phyloP scores from a whole-genome alignment of 2,888 invertebrate genomes.

The Camptogramma bilineatum region DNA sequence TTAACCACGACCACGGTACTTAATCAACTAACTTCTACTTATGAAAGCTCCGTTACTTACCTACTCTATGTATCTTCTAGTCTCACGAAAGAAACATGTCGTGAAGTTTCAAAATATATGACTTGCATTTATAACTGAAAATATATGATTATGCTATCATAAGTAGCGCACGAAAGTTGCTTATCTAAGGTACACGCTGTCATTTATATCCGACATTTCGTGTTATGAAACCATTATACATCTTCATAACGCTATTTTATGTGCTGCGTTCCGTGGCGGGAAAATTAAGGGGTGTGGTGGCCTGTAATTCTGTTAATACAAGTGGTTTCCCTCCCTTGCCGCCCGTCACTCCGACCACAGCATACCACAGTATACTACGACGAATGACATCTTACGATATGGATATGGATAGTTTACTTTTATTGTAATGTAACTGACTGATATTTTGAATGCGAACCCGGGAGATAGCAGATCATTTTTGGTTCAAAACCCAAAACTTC shows the following conservation, averaged over 20 bases:
- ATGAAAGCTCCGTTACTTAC: too few species aligned
- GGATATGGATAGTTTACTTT: not conserved
- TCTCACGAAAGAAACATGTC: too few species aligned
- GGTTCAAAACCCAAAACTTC: too few species aligned
- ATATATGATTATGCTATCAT: too few species aligned
- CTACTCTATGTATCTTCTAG: too few species aligned
- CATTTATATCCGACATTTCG: conserved; percentile 38
- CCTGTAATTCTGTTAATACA: conserved; percentile 45
- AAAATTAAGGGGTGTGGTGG: conserved; percentile 50
- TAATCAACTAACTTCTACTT: not conserved
- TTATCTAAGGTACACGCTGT: conserved; percentile 18
- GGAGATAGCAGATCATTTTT: too few species aligned
- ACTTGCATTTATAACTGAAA: too few species aligned
- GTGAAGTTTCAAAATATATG: too few species aligned
- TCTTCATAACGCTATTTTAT: conserved; percentile 40
- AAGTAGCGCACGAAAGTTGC: not conserved
- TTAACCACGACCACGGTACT: not conserved
- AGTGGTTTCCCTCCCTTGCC: conserved; percentile 28
- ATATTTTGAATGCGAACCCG: not conserved
- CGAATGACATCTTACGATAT: conserved; percentile 1
- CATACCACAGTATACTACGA: conserved; percentile 9
- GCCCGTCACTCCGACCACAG: conserved; percentile 11
- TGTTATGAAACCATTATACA: conserved; percentile 38
- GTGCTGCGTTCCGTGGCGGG: conserved; percentile 37
- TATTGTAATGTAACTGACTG: not conserved